Percentiles rank a stretch among this genome's conserved stretches.
phyloP scores from a whole-genome alignment of 35 echinoderm and acorn worm species.

The Acanthaster planci region DNA sequence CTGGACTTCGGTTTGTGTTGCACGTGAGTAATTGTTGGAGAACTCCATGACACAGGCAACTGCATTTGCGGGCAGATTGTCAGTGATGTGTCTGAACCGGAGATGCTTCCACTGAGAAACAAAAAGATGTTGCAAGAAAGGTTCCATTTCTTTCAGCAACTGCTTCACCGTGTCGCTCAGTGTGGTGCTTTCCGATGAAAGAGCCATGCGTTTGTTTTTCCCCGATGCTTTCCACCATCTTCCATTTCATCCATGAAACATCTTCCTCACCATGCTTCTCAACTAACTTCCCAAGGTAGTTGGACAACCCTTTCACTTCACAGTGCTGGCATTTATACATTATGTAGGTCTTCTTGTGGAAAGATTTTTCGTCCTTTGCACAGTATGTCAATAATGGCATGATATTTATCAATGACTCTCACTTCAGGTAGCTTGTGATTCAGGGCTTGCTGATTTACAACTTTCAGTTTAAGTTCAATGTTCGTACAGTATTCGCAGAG shows the following conservation, averaged over 20 bases:
- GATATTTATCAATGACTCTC: not conserved
- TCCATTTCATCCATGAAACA: not conserved
- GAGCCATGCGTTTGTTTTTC: not conserved
- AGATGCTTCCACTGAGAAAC: constrained; percentile 44
- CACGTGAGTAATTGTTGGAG: constrained; percentile 27
- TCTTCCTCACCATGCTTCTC: not conserved
- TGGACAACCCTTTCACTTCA: too few relatives aligned
- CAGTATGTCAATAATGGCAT: not conserved
- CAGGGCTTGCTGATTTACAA: not conserved
- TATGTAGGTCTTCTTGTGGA: not conserved
- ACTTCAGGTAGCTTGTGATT: not conserved
- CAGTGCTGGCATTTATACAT: not conserved
- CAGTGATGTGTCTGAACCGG: not conserved
- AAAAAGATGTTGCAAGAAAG: constrained; percentile 48
- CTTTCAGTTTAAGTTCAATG: not conserved
- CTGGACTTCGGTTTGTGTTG: constrained; percentile 16
- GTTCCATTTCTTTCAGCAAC: not conserved
- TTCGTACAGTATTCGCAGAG: not conserved
- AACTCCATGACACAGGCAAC: constrained; percentile 16
- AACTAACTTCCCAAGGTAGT: too few relatives aligned
- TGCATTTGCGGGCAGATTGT: not conserved
- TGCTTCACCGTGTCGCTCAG: not conserved
- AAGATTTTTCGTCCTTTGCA: not conserved
- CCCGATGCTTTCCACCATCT: not conserved
- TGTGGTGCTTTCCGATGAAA: not conserved